Base-by-base conservation (phyloP, 2,888 invertebrate species). In the Oasisia sp. region DNA sequence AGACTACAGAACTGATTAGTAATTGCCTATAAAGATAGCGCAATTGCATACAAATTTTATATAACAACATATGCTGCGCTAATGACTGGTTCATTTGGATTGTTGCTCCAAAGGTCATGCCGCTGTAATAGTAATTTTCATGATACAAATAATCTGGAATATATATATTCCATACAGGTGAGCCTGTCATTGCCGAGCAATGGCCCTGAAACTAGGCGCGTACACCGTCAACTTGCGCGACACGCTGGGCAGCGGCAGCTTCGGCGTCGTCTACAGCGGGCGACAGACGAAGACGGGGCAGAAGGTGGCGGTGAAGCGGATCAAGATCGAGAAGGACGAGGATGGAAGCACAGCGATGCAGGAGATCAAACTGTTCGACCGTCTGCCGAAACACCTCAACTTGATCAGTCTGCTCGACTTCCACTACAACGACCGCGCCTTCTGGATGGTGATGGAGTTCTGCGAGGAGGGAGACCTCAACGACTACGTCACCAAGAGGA, bases 391-490 rank as follows among this genome's bases (percentile, higher is more conserved):
- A 3, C 91, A 91, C 74, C n/a, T 12, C n/a, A 91, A 91, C 44
- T 12, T 91, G 32, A 74, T 91, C 14, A 14, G 44, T 32, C 89
- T 91, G 32, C 74, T 74, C 45, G 91, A 91, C 44, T 91, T 91
- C 91, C 74, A 91, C 44, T 91, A 91, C 91, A 32, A n/a, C 14
- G 89, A 91, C 5, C 56, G 74, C 3, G 38, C 91, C 44, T 91
- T 91, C 50, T 91, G 91, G 91, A 91, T 91, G 91, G 91, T 91
- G 44, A 91, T 91, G 91, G 91, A 91, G n/a, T 91, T 91, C 91
- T 91, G 91, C n/a, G 50, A 91, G 12, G 91, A 44, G 32, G 91
- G 91, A 14, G 91, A 91, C 50, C 91, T 91, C 4, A n/a, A 32
- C 32, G 50, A 50, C 45, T 91, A 91, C 50, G n/a, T 91, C 44